Evolutionary conservation across 1,140 invertebrate species (phyloP).

Genomic region (Atopsyche davidsoni): DNA sequence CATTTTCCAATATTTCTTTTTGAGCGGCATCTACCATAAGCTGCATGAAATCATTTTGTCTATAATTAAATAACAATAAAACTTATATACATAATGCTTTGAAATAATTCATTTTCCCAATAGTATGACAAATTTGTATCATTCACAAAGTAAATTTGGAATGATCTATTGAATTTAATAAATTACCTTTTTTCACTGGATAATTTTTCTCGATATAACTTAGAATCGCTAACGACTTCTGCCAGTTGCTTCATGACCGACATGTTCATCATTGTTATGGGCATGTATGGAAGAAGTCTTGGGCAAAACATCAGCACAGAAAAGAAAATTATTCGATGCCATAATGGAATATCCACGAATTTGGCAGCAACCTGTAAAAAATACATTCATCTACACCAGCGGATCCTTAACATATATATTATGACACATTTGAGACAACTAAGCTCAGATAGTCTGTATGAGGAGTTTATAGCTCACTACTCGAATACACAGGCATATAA

Average conservation of each 20-base stretch:
- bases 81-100: no score
- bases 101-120: no score
- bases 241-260: slow-evolving; percentile 30
- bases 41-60: slow-evolving; percentile 40
- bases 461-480: no score
- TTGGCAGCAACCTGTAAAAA: slow-evolving; percentile 40
- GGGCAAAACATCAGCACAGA: slow-evolving; percentile 17
- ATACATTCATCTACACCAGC: no score
- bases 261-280: slow-evolving; percentile 32
- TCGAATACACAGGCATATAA: no score
- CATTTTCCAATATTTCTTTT: slow-evolving; percentile 34
- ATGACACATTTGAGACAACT: no score
- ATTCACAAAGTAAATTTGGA: not conserved
- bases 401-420: no score
- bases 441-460: no score
- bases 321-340: slow-evolving; percentile 20
- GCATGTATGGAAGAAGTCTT: slow-evolving; percentile 9
- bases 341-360: slow-evolving; percentile 32
- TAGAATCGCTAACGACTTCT: slow-evolving; percentile 24
- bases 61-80: slow-evolving; percentile 33
- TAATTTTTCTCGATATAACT: slow-evolving; percentile 14
- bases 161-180: slow-evolving; percentile 6
- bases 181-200: slow-evolving; percentile 14
- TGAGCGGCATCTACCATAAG: slow-evolving; percentile 37
- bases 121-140: no score